These are phyloP conservation scores for Schizopygopsis malacanthus DNA, from an alignment of 2,797 vertebrate species.

Conservation along the genomic window DNA sequence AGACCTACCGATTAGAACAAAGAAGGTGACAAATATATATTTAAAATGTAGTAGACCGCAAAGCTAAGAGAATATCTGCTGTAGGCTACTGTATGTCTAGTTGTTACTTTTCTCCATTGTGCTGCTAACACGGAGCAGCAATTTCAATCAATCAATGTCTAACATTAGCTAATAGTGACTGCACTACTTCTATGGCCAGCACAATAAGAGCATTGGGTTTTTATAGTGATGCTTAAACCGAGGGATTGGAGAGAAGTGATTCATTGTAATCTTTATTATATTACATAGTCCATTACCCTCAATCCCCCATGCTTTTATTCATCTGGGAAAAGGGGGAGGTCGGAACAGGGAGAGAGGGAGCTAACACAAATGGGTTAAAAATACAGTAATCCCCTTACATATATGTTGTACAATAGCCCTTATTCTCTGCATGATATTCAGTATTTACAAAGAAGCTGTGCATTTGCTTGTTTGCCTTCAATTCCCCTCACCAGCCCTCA, in stretches of 20 bases:
- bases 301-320: conserved; percentile 69
- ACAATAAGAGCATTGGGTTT: conserved; percentile 62
- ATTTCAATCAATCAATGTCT: conserved; percentile 6
- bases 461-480: not conserved
- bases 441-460: not conserved
- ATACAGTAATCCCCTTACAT: conserved; percentile 15
- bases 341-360: not conserved
- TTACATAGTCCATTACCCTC: conserved; percentile 77
- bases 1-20: not conserved
- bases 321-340: conserved; percentile 50
- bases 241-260: conserved; percentile 68
- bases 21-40: not conserved
- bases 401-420: not conserved
- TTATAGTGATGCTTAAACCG: conserved; percentile 68
- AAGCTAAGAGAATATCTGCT: not conserved
- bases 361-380: conserved; percentile 1
- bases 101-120: not conserved
- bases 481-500: not conserved
- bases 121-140: not conserved
- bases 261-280: conserved; percentile 80
- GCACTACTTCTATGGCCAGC: not conserved
- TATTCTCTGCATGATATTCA: conserved; percentile 2
- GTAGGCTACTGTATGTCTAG: not conserved
- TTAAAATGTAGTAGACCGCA: not conserved
- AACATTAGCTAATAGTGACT: conserved; percentile 18